Percentiles rank a stretch among this genome's conserved stretches.
Conservation (phyloP, 2,888 invertebrate genomes). For the Cyrtodaria siliqua region DNA sequence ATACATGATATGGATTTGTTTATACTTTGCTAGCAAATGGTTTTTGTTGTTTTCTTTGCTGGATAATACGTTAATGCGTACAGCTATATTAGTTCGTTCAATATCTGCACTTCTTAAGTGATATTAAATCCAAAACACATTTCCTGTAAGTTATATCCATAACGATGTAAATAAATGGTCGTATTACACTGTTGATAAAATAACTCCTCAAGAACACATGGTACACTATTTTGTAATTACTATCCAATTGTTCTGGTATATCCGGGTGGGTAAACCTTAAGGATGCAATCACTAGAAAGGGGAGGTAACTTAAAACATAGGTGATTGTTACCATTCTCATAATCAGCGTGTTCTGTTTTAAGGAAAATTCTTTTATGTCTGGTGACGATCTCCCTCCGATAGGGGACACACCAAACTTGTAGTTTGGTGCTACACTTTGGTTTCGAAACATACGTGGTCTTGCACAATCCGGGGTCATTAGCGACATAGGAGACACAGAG, state of each 20-base stretch:
- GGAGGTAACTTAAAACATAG: constrained; percentile 56
- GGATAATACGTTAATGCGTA: no score
- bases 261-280: constrained; percentile 39
- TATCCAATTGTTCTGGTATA: constrained; percentile 33
- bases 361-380: constrained; percentile 44
- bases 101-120: no score
- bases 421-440: constrained; percentile 12
- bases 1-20: no score
- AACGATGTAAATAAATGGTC: constrained; percentile 56
- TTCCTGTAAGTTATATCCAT: constrained; percentile 52
- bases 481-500: no score
- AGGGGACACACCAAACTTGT: not conserved
- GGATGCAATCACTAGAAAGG: constrained; percentile 50
- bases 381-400: not conserved
- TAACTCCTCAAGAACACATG: constrained; percentile 60
- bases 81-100: no score
- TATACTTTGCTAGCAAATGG: no score
- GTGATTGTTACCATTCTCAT: constrained; percentile 58
- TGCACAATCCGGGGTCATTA: not conserved
- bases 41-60: no score
- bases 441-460: constrained; percentile 6
- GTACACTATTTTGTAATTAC: constrained; percentile 21
- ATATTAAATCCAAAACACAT: constrained; percentile 10
- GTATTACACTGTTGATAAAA: constrained; percentile 53
- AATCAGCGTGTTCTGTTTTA: constrained; percentile 50